Evolutionary conservation across 2,888 invertebrate genomes (phyloP).

Genomic region (Tetanocera ferruginea): DNA sequence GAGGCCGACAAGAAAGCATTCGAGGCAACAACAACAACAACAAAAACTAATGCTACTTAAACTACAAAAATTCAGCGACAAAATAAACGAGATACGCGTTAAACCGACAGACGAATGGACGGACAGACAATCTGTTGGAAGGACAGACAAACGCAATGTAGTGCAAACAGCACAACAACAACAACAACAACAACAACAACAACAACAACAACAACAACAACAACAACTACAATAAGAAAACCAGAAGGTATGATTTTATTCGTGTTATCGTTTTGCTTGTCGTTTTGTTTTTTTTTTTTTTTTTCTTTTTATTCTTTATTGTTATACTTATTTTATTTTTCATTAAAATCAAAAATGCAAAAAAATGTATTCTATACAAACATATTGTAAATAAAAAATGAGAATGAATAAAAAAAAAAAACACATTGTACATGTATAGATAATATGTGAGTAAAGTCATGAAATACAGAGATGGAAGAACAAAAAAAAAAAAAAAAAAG

Average conservation of each 20-base stretch:
- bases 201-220: neutral
- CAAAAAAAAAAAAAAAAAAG: too few species aligned
- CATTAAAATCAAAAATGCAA: neutral
- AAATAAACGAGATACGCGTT: conserved; percentile 14
- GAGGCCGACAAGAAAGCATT: conserved; percentile 23
- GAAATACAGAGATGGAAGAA: neutral
- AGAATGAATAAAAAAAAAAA: neutral
- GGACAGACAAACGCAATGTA: neutral
- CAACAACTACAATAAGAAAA: neutral
- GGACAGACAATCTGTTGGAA: neutral
- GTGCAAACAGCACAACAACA: too few species aligned
- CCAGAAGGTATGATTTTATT: neutral
- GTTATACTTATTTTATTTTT: neutral
- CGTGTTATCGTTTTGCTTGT: neutral
- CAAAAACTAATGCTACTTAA: neutral
- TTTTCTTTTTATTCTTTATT: too few species aligned
- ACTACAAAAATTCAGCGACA: neutral
- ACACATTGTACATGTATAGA: neutral
- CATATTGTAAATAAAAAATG: neutral
- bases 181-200: neutral
- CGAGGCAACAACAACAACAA: conserved; percentile 5
- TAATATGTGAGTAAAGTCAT: conserved; percentile 23
- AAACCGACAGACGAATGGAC: neutral
- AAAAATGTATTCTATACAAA: neutral
- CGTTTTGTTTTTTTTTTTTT: too few species aligned